phyloP scores from a whole-genome alignment of 2,797 vertebrate genomes.

The Zenarchopterus dispar region DNA sequence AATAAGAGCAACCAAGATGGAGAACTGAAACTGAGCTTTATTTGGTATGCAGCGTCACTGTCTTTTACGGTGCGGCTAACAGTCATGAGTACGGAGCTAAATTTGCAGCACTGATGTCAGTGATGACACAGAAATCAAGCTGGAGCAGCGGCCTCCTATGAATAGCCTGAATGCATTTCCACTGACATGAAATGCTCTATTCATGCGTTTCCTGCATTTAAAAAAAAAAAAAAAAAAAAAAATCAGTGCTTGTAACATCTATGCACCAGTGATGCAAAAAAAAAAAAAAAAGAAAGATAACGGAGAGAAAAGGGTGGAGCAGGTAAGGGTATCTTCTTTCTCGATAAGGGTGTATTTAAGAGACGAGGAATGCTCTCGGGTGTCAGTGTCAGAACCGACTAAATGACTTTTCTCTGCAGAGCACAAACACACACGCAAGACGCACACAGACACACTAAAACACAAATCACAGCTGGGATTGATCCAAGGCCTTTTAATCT shows the following conservation, averaged over 20 bases:
- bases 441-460: neutral
- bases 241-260: no score
- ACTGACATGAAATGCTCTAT: neutral
- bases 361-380: constrained; percentile 66
- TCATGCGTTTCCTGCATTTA: no score
- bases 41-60: neutral
- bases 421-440: constrained; percentile 2
- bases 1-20: constrained; percentile 11
- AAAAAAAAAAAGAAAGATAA: constrained; percentile 16
- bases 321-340: constrained; percentile 41
- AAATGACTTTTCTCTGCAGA: constrained; percentile 33
- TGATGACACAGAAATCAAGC: no score
- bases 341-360: constrained; percentile 50
- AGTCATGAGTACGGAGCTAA: neutral
- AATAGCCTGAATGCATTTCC: neutral
- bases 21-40: constrained; percentile 46
- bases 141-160: no score
- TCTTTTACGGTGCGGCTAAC: constrained; percentile 9
- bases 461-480: constrained; percentile 24
- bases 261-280: no score
- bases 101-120: neutral
- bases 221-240: constrained; percentile 5
- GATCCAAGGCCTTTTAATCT: constrained; percentile 46
- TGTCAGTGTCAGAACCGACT: constrained; percentile 54
- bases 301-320: constrained; percentile 13